Evolutionary conservation across 2,113 vertebrate species (phyloP).

Genomic region (Gopherus flavomarginatus): DNA sequence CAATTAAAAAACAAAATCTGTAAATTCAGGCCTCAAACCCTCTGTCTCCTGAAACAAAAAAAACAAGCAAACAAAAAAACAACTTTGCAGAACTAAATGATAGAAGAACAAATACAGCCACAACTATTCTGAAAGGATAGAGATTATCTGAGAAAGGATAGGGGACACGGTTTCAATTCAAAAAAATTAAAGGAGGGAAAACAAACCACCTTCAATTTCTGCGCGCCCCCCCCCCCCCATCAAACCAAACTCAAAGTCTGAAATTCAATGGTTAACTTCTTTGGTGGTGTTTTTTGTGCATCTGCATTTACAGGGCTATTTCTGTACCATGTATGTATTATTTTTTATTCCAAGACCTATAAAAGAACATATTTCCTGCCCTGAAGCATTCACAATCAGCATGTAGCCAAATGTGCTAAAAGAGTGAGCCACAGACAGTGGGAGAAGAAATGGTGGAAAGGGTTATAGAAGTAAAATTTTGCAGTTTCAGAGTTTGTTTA

Average conservation of each 20-base stretch:
- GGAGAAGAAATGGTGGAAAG: background rate
- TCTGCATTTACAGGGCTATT: background rate
- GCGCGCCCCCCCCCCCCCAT: background rate
- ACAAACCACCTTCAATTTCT: background rate
- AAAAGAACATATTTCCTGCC: background rate
- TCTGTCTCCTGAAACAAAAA: background rate
- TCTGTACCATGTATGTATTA: background rate
- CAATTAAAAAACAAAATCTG: background rate
- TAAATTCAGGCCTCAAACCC: background rate
- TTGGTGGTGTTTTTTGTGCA: background rate
- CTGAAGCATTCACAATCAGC: background rate
- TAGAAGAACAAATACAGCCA: background rate
- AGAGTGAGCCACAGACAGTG: background rate
- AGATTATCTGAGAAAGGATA: background rate
- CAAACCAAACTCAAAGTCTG: background rate
- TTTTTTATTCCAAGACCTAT: background rate
- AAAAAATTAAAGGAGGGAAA: background rate
- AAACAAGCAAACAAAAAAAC: background rate
- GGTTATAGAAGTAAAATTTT: background rate
- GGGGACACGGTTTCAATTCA: fast-evolving
- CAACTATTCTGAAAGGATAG: background rate
- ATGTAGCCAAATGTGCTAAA: background rate
- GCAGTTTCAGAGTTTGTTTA: background rate
- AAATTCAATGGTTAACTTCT: background rate
- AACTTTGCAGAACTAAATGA: background rate